Percentiles rank a stretch among this genome's conserved stretches.
Evolutionary conservation across 2,113 vertebrate genomes (phyloP).

Genomic region (Sturnus vulgaris): DNA sequence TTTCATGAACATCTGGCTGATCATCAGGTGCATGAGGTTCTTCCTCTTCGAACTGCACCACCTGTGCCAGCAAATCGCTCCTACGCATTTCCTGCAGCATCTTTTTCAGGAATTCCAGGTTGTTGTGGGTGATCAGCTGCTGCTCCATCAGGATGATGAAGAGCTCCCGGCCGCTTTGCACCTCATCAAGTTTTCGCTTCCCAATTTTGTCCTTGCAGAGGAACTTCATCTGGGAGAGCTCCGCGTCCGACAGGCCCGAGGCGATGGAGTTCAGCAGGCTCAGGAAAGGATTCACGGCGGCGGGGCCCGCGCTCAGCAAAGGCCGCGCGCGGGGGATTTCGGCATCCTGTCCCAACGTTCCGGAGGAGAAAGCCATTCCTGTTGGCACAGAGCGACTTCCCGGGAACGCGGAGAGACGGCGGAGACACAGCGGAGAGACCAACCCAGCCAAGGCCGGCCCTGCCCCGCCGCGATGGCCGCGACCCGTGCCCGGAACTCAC

Average conservation of each 20-base stretch:
- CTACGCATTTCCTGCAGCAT: neutral
- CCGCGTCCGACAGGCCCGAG: neutral
- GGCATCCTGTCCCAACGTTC: neutral
- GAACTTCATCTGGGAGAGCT: slow-evolving; percentile 68
- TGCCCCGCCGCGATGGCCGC: neutral
- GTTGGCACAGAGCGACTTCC: neutral
- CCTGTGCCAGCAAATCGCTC: slow-evolving; percentile 27
- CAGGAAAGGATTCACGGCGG: slow-evolving; percentile 45
- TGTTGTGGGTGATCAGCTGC: neutral
- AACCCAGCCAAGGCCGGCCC: no score
- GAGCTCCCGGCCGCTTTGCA: slow-evolving; percentile 27
- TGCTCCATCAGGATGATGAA: slow-evolving; percentile 69
- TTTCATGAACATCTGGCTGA: slow-evolving; percentile 36
- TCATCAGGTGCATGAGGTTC: rapidly evolving
- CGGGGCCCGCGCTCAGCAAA: neutral
- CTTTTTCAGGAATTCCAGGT: rapidly evolving
- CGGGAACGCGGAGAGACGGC: neutral
- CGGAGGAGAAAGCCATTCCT: no score
- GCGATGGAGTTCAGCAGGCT: slow-evolving; percentile 66
- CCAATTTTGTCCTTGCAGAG: slow-evolving; percentile 30
- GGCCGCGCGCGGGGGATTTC: no score
- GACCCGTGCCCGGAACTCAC: neutral
- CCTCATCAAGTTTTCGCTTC: slow-evolving; percentile 54
- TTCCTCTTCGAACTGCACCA: slow-evolving; percentile 26
- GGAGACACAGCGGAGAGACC: neutral